phyloP scores from a whole-genome alignment of 2,797 vertebrate species.

The Anomalospiza imberbis region DNA sequence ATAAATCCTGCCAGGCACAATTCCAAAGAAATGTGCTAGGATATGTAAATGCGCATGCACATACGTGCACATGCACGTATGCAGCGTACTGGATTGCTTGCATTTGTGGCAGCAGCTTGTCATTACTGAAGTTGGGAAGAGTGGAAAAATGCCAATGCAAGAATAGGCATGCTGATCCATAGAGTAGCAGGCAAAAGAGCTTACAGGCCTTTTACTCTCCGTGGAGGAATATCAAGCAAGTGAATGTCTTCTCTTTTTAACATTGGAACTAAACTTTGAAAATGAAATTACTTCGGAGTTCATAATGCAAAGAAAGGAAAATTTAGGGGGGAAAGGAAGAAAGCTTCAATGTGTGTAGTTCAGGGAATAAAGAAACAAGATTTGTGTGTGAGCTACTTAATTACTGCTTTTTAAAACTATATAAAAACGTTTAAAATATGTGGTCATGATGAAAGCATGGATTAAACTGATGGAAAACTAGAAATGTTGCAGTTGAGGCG shows the following conservation, averaged over 20 bases:
- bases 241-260: background rate
- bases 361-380: background rate
- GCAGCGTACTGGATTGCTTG: background rate
- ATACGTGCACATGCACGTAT: rapidly evolving
- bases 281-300: background rate
- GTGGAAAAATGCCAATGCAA: background rate
- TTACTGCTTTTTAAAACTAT: background rate
- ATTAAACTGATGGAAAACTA: background rate
- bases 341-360: background rate
- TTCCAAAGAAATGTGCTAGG: background rate
- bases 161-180: background rate
- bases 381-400: background rate
- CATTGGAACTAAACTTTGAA: background rate
- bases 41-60: rapidly evolving
- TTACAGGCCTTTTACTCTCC: background rate
- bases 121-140: background rate
- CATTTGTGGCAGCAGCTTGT: background rate
- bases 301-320: background rate
- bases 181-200: background rate
- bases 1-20: background rate
- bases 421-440: background rate
- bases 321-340: background rate
- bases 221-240: background rate
- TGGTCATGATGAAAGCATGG: background rate
- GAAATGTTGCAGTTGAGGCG: rapidly evolving